Conservation (phyloP, 2,888 invertebrate genomes). For the Panzeria rudis region DNA sequence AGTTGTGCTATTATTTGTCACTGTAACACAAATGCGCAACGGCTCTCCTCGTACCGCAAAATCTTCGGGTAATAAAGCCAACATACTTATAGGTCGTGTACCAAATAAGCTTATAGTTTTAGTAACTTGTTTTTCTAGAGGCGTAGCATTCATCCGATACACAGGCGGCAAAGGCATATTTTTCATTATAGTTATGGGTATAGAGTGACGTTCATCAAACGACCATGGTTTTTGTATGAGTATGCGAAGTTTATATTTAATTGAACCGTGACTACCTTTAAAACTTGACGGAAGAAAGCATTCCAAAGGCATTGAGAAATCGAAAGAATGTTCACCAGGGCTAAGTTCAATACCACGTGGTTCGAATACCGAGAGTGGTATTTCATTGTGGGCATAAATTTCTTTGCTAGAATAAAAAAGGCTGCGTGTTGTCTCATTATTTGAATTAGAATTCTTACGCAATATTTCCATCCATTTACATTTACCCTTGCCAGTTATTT, state of each 20-base stretch:
- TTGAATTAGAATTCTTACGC: constrained; percentile 79
- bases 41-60: constrained; percentile 81
- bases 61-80: constrained; percentile 80
- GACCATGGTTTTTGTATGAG: constrained; percentile 83
- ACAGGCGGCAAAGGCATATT: constrained; percentile 77
- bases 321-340: constrained; percentile 80
- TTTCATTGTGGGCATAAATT: constrained; percentile 80
- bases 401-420: constrained; percentile 82
- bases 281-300: constrained; percentile 82
- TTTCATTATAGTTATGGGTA: constrained; percentile 81
- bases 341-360: constrained; percentile 81
- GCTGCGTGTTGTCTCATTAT: constrained; percentile 80
- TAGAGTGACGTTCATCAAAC: constrained; percentile 82
- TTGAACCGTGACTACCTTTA: constrained; percentile 81
- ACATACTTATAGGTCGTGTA: constrained; percentile 81
- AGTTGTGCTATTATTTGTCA: constrained; percentile 82
- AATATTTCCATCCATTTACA: constrained; percentile 83
- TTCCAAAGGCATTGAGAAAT: constrained; percentile 79
- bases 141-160: constrained; percentile 77
- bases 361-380: constrained; percentile 80
- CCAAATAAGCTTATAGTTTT: constrained; percentile 82
- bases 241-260: constrained; percentile 83
- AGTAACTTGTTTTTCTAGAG: constrained; percentile 80
- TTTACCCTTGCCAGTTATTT: constrained; percentile 83
- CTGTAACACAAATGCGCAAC: constrained; percentile 81